Conservation (phyloP, 2,113 vertebrate genomes). For the human (Homo sapiens) region GRCh38 chr7:76282501-76283000, state of each 20-base stretch:
- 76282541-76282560: too few species aligned
- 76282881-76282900: too few species aligned
- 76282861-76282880: conserved; percentile 83
- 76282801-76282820: conserved; percentile 88
- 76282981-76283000: conserved; percentile 89
- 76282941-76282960: not conserved
- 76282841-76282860: conserved; percentile 85
- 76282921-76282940: not conserved
- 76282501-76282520: not conserved
- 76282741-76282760: conserved; percentile 86
- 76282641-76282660: conserved; percentile 84
- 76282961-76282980: conserved; percentile 93
- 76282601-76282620: not conserved
- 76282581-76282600: not conserved
- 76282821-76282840: conserved; percentile 82
- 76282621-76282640: not conserved
- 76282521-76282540: too few species aligned
- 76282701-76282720: conserved; percentile 85
- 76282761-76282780: conserved; percentile 95
- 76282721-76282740: conserved; percentile 88
- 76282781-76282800: conserved; percentile 91
- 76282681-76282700: conserved; percentile 88
- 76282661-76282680: conserved; percentile 85
- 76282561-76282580: not conserved
- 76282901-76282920: not conserved